These are phyloP conservation scores for Cotesia congregata DNA, from an alignment of 2,888 invertebrate genomes.

Conservation along the genomic window DNA sequence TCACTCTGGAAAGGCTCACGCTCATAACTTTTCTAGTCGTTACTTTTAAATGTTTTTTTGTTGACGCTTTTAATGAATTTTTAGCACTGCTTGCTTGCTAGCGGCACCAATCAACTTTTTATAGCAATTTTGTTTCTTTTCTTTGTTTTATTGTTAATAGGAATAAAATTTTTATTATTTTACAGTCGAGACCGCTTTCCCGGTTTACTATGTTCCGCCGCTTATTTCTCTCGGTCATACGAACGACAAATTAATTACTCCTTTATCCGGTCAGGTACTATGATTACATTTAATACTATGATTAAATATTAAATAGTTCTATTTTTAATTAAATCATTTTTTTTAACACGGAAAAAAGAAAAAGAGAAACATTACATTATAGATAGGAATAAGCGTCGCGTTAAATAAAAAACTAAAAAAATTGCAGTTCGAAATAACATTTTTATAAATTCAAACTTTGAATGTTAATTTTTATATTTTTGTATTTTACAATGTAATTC, in stretches of 20 bases:
- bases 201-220: conserved; percentile 58
- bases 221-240: conserved; percentile 55
- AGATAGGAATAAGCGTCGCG: no score
- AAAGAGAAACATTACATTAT: no score
- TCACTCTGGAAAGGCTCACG: neutral
- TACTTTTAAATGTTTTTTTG: conserved; percentile 28
- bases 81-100: conserved; percentile 9
- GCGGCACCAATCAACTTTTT: neutral
- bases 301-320: neutral
- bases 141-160: neutral
- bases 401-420: no score
- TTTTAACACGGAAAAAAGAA: no score
- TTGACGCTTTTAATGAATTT: conserved; percentile 8
- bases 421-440: no score
- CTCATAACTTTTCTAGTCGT: conserved; percentile 29
- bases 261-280: conserved; percentile 66
- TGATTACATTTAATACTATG: no score
- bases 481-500: no score
- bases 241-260: conserved; percentile 51
- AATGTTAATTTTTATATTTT: no score
- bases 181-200: conserved; percentile 63
- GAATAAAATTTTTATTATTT: conserved; percentile 26
- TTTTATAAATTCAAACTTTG: no score
- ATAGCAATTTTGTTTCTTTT: neutral
- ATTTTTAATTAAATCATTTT: conserved; percentile 11